A percentile compares a stretch with the other conserved stretches of the same genome.
phyloP scores from a whole-genome alignment of 2,113 vertebrate species.

The Dermatemys mawii region DNA sequence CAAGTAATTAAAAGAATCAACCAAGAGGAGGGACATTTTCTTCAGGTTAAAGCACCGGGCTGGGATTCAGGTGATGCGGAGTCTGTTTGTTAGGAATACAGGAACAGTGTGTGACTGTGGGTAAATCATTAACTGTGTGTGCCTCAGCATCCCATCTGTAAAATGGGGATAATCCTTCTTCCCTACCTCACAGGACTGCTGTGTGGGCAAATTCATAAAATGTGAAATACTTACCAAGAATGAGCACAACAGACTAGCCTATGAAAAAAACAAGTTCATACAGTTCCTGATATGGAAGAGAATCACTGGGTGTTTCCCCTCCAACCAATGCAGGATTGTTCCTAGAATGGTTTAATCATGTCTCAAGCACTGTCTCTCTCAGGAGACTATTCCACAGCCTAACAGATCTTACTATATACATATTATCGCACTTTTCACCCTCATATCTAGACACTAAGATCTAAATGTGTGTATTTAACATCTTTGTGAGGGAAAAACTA shows the following conservation, averaged over 20 bases:
- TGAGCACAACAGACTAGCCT: fast-evolving
- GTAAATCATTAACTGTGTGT: not conserved
- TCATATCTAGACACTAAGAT: not conserved
- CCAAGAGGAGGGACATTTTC: not conserved
- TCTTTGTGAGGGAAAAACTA: not conserved
- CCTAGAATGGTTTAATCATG: not conserved
- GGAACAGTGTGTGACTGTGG: fast-evolving
- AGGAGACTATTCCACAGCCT: not conserved
- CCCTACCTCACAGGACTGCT: not conserved
- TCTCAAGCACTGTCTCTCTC: not conserved
- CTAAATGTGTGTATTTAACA: too few relatives aligned
- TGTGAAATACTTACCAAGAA: not conserved
- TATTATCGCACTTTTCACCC: not conserved
- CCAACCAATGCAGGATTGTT: not conserved
- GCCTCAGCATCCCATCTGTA: not conserved
- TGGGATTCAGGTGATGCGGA: not conserved
- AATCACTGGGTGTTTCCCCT: not conserved
- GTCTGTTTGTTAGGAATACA: too few relatives aligned
- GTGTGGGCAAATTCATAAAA: not conserved
- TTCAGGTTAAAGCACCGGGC: not conserved
- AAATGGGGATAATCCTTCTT: not conserved
- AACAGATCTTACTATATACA: not conserved
- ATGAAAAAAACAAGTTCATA: fast-evolving
- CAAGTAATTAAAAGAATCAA: not conserved
- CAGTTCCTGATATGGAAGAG: not conserved